A percentile compares a stretch with the other conserved stretches of the same genome.
Conservation (phyloP, 2,797 vertebrate species). For the Botia kubotai region DNA sequence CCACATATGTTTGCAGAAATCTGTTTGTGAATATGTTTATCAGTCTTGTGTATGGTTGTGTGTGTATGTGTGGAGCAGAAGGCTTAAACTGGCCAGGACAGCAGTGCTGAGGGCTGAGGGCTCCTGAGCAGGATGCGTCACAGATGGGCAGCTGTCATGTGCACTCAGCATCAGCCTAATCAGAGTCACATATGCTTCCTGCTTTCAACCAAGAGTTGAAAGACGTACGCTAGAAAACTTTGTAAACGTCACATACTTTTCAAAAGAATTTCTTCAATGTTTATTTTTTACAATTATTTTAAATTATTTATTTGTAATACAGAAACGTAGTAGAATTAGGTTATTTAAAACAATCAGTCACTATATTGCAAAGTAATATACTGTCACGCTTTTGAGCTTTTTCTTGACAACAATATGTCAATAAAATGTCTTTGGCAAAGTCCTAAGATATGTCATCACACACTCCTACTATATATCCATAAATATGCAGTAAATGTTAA, state of each 20-base stretch:
- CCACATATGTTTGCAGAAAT: neutral
- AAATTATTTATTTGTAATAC: too few species aligned
- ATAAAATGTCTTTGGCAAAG: too few species aligned
- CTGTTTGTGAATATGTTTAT: constrained; percentile 21
- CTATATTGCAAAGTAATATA: too few species aligned
- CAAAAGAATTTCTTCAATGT: neutral
- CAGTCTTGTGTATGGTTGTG: constrained; percentile 8
- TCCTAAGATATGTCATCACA: too few species aligned
- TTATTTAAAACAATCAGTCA: too few species aligned
- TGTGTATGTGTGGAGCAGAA: constrained; percentile 47
- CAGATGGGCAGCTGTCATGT: constrained; percentile 67
- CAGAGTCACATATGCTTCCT: neutral
- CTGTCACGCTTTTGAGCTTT: too few species aligned
- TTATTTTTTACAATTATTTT: too few species aligned
- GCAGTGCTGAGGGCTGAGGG: constrained; percentile 52
- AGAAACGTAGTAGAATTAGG: too few species aligned
- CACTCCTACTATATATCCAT: too few species aligned
- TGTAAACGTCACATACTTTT: neutral
- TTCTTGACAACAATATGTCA: too few species aligned
- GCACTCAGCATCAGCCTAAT: constrained; percentile 50
- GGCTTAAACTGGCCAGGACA: constrained; percentile 48
- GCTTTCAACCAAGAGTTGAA: neutral
- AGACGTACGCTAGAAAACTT: neutral
- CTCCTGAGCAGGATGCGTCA: constrained; percentile 50
- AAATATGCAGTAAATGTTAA: too few species aligned